Percentiles rank a stretch among this genome's conserved stretches.
These are phyloP conservation scores for Incurvaria masculella DNA, from an alignment of 2,888 invertebrate species.

Conservation along the genomic window DNA sequence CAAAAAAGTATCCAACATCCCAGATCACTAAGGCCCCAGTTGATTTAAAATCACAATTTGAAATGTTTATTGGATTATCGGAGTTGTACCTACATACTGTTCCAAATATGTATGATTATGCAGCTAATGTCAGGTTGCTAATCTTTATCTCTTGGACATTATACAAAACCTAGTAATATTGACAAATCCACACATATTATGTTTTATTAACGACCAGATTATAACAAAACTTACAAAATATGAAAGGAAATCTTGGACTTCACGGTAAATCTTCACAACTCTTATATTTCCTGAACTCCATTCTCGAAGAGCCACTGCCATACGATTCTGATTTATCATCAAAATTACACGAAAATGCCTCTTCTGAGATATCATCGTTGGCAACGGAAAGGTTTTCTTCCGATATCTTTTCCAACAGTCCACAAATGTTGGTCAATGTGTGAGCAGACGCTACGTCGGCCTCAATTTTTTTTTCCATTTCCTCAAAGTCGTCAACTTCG, in stretches of 20 bases:
- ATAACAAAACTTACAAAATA: neutral
- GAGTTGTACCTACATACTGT: too few relatives aligned
- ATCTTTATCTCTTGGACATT: too few relatives aligned
- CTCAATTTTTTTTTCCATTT: constrained; percentile 38
- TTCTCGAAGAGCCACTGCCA: neutral
- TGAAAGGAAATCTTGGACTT: too few relatives aligned
- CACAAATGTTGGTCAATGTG: constrained; percentile 24
- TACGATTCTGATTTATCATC: neutral
- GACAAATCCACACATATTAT: too few relatives aligned
- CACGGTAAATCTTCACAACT: neutral
- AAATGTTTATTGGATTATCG: too few relatives aligned
- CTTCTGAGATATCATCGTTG: constrained; percentile 28
- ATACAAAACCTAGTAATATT: neutral
- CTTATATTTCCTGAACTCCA: neutral
- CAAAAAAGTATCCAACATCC: too few relatives aligned
- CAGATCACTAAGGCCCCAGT: too few relatives aligned
- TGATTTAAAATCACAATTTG: too few relatives aligned
- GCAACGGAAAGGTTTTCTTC: constrained; percentile 39
- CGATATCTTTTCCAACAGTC: constrained; percentile 40
- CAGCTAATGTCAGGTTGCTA: too few relatives aligned
- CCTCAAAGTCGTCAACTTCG: constrained; percentile 40
- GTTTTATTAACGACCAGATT: too few relatives aligned
- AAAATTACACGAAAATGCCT: too few relatives aligned
- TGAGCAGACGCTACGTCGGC: constrained; percentile 29
- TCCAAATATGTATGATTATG: too few relatives aligned